phyloP scores from a whole-genome alignment of 2,797 vertebrate species.

The Knipowitschia caucasica region DNA sequence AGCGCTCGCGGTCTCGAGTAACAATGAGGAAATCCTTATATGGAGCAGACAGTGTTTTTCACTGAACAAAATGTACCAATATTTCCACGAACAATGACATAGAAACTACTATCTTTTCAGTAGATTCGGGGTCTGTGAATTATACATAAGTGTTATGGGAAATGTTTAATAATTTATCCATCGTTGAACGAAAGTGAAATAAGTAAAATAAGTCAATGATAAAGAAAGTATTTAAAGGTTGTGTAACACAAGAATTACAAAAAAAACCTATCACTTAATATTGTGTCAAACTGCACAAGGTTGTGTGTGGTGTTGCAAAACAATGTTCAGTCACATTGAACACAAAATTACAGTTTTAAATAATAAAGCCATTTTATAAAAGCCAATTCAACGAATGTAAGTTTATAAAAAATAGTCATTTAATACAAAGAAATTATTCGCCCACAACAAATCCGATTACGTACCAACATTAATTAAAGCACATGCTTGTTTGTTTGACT shows the following conservation, averaged over 20 bases:
- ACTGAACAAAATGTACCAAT: conserved; percentile 33
- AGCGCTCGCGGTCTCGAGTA: conserved; percentile 43
- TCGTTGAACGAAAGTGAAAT: no score
- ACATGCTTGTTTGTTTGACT: conserved; percentile 7
- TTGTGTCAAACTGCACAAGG: conserved; percentile 15
- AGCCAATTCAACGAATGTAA: conserved; percentile 8
- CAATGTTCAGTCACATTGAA: conserved; percentile 44
- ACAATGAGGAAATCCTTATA: conserved; percentile 49
- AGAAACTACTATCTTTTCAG: neutral
- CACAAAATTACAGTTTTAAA: conserved; percentile 13
- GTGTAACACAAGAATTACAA: neutral
- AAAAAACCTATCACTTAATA: conserved; percentile 36
- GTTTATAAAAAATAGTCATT: conserved; percentile 24
- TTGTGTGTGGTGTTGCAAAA: conserved; percentile 8
- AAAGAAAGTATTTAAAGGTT: no score
- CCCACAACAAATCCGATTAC: conserved; percentile 14
- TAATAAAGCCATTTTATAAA: conserved; percentile 1
- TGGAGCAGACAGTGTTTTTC: conserved; percentile 19
- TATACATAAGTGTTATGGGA: neutral
- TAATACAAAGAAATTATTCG: conserved; percentile 10
- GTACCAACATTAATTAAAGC: conserved; percentile 16
- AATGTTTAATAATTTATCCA: no score
- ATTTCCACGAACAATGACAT: neutral
- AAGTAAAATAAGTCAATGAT: neutral
- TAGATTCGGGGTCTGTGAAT: neutral